These are phyloP conservation scores for Ceratina australensis DNA, from an alignment of 1,140 invertebrate genomes.

Conservation along the genomic window DNA sequence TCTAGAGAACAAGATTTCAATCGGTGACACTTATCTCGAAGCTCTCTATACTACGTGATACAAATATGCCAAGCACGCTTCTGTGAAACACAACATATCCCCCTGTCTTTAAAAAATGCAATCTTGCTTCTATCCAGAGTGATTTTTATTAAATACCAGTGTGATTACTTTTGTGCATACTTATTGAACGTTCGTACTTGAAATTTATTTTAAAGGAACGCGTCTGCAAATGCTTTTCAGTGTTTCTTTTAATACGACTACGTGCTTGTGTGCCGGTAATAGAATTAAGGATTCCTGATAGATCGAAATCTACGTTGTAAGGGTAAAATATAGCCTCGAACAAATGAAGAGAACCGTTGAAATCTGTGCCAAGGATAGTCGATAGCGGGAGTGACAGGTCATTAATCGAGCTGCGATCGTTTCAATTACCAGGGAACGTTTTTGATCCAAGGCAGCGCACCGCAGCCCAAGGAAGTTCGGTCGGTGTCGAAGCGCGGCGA, in stretches of 20 bases:
- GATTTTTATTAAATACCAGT: no score
- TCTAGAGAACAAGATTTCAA: constrained; percentile 14
- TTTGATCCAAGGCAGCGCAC: neutral
- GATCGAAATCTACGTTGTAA: no score
- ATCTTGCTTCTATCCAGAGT: no score
- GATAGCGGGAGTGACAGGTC: constrained; percentile 4
- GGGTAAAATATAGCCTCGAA: neutral
- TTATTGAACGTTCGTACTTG: no score
- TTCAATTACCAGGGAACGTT: constrained; percentile 15
- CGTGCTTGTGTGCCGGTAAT: no score
- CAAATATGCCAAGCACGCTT: neutral
- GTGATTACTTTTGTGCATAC: no score
- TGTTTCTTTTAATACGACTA: no score
- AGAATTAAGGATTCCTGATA: no score
- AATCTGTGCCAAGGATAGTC: neutral
- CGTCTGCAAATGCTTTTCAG: no score
- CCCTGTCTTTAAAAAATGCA: no score
- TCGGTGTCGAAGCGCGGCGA: constrained; percentile 22
- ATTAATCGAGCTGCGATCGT: constrained; percentile 23
- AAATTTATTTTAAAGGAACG: no score
- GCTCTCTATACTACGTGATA: neutral
- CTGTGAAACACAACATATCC: neutral
- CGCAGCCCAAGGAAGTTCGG: neutral
- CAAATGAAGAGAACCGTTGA: neutral
- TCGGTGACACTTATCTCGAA: neutral